phyloP scores from a whole-genome alignment of 2,113 vertebrate species.

The Eudorcas thomsonii region DNA sequence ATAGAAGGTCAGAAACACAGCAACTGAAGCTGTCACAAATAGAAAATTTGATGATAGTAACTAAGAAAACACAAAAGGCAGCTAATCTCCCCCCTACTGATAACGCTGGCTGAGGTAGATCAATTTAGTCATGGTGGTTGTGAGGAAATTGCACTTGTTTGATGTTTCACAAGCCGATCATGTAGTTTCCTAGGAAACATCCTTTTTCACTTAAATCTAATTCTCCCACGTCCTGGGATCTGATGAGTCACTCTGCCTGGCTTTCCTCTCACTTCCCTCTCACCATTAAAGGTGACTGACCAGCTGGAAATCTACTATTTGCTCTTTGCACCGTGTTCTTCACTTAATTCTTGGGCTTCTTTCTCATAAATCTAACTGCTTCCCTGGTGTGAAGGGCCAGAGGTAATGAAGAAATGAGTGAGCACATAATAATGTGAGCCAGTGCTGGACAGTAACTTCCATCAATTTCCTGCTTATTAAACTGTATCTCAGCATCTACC shows the following conservation, averaged over 20 bases:
- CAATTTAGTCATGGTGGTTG: conserved; percentile 81
- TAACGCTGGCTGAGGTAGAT: conserved; percentile 81
- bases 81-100: conserved; percentile 75
- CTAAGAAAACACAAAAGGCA: conserved; percentile 78
- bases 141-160: conserved; percentile 84
- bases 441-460: background rate
- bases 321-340: conserved; percentile 60
- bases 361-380: background rate
- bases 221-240: conserved; percentile 79
- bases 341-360: conserved; percentile 68
- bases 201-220: conserved; percentile 84
- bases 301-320: conserved; percentile 75
- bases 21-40: conserved; percentile 66
- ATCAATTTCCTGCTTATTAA: conserved; percentile 55
- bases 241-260: conserved; percentile 82
- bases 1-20: conserved; percentile 71
- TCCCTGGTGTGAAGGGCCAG: conserved; percentile 29
- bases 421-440: background rate
- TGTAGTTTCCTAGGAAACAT: conserved; percentile 89
- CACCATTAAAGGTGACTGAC: conserved; percentile 75
- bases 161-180: conserved; percentile 84
- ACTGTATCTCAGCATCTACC: conserved; percentile 14
- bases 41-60: conserved; percentile 77
- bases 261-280: conserved; percentile 77
- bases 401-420: background rate